These are phyloP conservation scores for Nyctibius grandis DNA, from an alignment of 2,797 vertebrate genomes.

Conservation along the genomic window DNA sequence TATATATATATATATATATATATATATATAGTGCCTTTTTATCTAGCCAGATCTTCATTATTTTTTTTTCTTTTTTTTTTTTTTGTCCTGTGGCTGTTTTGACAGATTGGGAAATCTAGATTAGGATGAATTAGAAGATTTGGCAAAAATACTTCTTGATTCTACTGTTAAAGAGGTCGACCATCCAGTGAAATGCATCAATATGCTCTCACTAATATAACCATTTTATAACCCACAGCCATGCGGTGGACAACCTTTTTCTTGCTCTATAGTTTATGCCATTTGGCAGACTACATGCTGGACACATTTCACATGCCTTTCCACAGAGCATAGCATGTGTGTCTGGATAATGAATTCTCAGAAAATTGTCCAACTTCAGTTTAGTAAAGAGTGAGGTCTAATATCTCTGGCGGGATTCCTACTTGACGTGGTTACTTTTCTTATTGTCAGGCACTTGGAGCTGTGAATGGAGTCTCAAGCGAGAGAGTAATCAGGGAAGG, in stretches of 20 bases:
- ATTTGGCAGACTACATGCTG: neutral
- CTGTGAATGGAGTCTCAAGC: neutral
- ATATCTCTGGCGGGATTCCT: neutral
- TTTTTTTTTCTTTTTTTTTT: neutral
- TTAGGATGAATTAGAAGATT: neutral
- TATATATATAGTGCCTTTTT: neutral
- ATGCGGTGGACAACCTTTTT: fast-evolving
- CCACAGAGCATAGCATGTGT: neutral
- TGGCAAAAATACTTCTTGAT: neutral
- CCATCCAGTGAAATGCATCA: neutral
- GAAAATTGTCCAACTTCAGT: neutral
- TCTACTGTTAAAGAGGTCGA: neutral
- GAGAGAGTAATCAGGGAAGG: neutral
- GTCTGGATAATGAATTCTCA: neutral
- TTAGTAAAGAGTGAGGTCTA: neutral
- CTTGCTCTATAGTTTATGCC: neutral
- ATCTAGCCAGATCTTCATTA: neutral
- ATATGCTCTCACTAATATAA: neutral
- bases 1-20: neutral
- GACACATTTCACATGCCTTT: neutral
- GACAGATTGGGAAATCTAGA: neutral
- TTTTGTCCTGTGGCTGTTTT: neutral
- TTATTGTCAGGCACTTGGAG: neutral
- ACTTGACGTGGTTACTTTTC: neutral
- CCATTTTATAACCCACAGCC: neutral